Percentiles rank a stretch among this genome's conserved stretches.
These are phyloP conservation scores for Neoitamus cyanurus DNA, from an alignment of 2,888 invertebrate genomes.

Conservation along the genomic window DNA sequence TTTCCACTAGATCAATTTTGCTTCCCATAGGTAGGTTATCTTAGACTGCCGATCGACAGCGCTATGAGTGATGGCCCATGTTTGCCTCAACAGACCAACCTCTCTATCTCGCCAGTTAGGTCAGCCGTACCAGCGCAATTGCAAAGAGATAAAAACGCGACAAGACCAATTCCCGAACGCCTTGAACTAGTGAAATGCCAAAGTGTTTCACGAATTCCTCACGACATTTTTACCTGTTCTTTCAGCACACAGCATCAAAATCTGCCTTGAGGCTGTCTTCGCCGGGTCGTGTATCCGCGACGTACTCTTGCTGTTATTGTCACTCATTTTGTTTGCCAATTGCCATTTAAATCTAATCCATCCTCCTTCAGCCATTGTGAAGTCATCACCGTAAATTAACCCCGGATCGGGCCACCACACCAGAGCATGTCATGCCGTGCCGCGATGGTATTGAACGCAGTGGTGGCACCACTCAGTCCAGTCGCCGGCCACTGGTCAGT, in stretches of 20 bases:
- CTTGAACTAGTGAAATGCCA: background rate
- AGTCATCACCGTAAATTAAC: conserved; percentile 6
- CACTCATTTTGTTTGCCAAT: background rate
- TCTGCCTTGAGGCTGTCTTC: background rate
- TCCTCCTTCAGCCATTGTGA: background rate
- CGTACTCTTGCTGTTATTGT: background rate
- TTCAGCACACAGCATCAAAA: background rate
- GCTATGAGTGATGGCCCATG: background rate
- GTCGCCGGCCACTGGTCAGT: background rate
- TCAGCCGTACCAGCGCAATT: background rate
- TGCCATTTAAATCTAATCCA: background rate
- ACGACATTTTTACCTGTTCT: conserved; percentile 3
- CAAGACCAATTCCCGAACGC: background rate
- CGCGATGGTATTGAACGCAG: no score
- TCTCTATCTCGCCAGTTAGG: background rate
- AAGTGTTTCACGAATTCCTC: background rate
- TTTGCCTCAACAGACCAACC: background rate
- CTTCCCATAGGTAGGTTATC: background rate
- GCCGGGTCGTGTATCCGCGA: background rate
- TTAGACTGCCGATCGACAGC: background rate
- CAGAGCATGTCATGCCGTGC: background rate
- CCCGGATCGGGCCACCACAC: background rate
- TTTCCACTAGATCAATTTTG: background rate
- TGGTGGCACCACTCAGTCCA: background rate
- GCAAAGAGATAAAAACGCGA: background rate